Conservation (phyloP, 1,140 invertebrate genomes). For the Bombus superbus region DNA sequence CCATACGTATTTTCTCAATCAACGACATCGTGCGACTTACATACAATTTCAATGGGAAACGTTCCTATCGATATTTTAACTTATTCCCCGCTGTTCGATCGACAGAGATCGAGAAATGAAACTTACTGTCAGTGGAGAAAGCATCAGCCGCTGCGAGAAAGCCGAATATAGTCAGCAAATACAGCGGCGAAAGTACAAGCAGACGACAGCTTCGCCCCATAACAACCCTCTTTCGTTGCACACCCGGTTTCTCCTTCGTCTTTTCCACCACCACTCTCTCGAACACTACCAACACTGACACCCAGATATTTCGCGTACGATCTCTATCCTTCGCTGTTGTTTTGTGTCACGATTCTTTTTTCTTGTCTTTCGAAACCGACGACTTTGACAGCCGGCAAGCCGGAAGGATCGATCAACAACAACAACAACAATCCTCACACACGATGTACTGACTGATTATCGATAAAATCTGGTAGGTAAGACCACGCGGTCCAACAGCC, state of each 20-base stretch:
- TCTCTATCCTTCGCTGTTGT: neutral
- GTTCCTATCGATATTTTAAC: neutral
- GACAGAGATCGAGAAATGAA: neutral
- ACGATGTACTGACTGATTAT: conserved; percentile 13
- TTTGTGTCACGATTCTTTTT: conserved; percentile 10
- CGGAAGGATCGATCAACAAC: conserved; percentile 54
- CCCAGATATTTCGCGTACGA: conserved; percentile 3
- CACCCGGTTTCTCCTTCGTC: conserved; percentile 49
- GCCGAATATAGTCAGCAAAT: conserved; percentile 43
- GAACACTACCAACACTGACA: conserved; percentile 41
- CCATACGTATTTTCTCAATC: conserved; percentile 1
- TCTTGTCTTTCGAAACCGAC: conserved; percentile 12
- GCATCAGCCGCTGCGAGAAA: conserved; percentile 46
- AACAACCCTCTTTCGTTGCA: conserved; percentile 67
- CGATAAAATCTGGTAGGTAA: conserved; percentile 9
- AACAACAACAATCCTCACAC: conserved; percentile 41
- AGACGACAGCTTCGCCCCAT: conserved; percentile 66
- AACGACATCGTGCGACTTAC: neutral
- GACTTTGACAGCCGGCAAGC: conserved; percentile 41
- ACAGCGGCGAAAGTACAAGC: conserved; percentile 53
- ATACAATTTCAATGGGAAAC: conserved; percentile 11
- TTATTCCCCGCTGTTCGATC: neutral
- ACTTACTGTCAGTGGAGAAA: conserved; percentile 65
- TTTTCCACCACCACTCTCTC: conserved; percentile 48
- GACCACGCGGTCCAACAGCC: conserved; percentile 45